Conservation (phyloP, 2,797 vertebrate genomes). For the Danio aesculapii region DNA sequence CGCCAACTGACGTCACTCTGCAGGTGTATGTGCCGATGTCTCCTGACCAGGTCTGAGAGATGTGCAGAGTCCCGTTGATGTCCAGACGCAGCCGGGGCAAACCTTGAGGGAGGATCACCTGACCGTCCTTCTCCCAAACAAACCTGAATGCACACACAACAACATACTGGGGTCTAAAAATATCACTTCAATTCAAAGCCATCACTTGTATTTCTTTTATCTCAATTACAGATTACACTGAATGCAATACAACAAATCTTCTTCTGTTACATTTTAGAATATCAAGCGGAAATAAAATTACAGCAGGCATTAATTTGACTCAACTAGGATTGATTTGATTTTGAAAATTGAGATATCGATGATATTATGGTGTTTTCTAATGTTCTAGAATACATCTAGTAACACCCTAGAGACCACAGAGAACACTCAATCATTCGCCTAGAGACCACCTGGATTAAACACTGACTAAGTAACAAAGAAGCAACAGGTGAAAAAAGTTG, state of each 20-base stretch:
- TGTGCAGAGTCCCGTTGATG: constrained; percentile 87
- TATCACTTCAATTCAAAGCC: not conserved
- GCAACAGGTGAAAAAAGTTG: not conserved
- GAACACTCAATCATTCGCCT: too few relatives aligned
- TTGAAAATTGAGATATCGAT: not conserved
- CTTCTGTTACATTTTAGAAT: not conserved
- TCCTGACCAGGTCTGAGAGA: constrained; percentile 96
- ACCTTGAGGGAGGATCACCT: constrained; percentile 76
- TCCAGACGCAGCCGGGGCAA: constrained; percentile 86
- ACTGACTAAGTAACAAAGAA: too few relatives aligned
- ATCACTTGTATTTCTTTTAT: not conserved
- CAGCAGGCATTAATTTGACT: not conserved
- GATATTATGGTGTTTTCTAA: too few relatives aligned
- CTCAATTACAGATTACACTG: not conserved
- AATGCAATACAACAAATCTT: not conserved
- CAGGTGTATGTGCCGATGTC: constrained; percentile 97
- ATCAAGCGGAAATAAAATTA: not conserved
- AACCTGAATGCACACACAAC: constrained; percentile 79
- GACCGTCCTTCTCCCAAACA: constrained; percentile 92
- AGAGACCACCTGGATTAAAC: too few relatives aligned
- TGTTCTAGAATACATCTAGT: not conserved
- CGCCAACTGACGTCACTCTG: constrained; percentile 89
- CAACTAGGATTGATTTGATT: not conserved
- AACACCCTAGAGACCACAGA: too few relatives aligned
- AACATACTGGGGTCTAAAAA: not conserved